phyloP scores from a whole-genome alignment of 2,888 invertebrate species.

The Nemurella pictetii region DNA sequence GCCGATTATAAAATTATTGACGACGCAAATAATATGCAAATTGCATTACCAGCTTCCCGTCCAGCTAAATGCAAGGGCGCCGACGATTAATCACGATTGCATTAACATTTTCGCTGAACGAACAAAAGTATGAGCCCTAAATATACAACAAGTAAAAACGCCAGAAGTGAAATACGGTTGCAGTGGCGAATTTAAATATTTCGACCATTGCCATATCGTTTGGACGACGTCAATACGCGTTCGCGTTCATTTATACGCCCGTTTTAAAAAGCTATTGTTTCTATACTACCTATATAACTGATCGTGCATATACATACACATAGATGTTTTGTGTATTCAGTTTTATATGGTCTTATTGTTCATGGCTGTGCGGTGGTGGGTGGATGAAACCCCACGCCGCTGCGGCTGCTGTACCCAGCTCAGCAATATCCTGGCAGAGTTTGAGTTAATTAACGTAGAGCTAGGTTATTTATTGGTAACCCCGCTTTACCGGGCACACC shows the following conservation, averaged over 20 bases:
- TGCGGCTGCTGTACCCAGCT: neutral
- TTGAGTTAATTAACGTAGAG: slow-evolving; percentile 24
- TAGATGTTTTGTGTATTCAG: neutral
- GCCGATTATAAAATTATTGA: neutral
- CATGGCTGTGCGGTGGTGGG: neutral
- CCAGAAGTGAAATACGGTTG: neutral
- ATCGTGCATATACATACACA: neutral
- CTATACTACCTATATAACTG: too few relatives aligned
- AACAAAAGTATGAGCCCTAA: too few relatives aligned
- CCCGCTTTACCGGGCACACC: slow-evolving; percentile 29
- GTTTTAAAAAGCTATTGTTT: neutral
- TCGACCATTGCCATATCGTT: neutral
- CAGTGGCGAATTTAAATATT: neutral
- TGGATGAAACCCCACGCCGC: neutral
- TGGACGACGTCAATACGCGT: neutral
- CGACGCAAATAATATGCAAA: neutral
- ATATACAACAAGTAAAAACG: neutral
- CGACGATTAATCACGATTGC: neutral
- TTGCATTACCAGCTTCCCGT: neutral
- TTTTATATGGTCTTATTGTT: neutral
- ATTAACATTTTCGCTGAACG: neutral
- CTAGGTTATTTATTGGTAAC: slow-evolving; percentile 28
- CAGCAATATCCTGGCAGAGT: neutral
- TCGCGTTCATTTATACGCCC: neutral
- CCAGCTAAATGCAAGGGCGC: neutral